Percentiles rank a stretch among this genome's conserved stretches.
phyloP scores from a whole-genome alignment of 2,888 invertebrate species.

The Callyntrura sp. region DNA sequence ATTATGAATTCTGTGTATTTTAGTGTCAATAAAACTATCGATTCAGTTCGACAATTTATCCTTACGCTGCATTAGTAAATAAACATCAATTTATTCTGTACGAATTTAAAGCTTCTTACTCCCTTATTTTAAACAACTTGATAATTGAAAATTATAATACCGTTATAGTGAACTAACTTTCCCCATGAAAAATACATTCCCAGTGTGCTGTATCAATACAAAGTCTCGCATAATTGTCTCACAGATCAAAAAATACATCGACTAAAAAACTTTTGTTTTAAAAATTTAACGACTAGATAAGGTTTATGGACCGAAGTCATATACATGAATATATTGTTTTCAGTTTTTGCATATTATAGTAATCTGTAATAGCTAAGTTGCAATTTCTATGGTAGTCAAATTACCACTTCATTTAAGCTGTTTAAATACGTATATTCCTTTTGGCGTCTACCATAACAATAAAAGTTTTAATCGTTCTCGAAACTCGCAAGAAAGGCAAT shows the following conservation, averaged over 20 bases:
- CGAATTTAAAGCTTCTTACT: background rate
- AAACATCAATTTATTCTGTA: too few species aligned
- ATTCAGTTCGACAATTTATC: too few species aligned
- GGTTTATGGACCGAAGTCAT: background rate
- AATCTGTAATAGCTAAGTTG: too few species aligned
- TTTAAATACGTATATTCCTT: too few species aligned
- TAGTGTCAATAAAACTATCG: too few species aligned
- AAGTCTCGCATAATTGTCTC: slow-evolving; percentile 24
- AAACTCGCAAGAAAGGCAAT: background rate
- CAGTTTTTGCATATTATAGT: too few species aligned
- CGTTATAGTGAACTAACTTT: background rate
- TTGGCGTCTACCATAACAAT: too few species aligned
- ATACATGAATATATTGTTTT: too few species aligned
- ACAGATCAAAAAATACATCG: background rate
- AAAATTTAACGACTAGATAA: slow-evolving; percentile 43
- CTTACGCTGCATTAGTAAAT: too few species aligned
- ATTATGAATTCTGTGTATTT: too few species aligned
- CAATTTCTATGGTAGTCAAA: background rate
- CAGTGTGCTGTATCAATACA: background rate
- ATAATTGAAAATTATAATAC: background rate
- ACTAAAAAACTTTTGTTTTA: background rate
- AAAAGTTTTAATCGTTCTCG: too few species aligned
- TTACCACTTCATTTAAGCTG: background rate
- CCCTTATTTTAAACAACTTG: too few species aligned
- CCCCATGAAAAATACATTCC: background rate